A percentile compares a stretch with the other conserved stretches of the same genome.
phyloP scores from a whole-genome alignment of 1,140 invertebrate species.

The Drosophila subobscura region DNA sequence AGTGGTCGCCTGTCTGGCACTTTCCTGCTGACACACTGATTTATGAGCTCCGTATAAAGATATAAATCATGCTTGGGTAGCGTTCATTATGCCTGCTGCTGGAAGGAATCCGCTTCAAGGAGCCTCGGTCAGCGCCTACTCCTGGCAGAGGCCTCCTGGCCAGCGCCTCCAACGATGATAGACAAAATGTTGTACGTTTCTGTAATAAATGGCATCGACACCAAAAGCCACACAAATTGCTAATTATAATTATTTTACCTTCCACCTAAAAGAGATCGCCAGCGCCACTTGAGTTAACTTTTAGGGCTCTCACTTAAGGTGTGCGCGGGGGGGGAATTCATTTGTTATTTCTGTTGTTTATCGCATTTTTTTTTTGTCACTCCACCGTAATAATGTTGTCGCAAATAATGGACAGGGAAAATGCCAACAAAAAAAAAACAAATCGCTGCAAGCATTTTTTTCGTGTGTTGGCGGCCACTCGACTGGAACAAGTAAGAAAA shows the following conservation, averaged over 20 bases:
- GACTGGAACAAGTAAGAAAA: conserved; percentile 41
- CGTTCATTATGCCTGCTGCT: conserved; percentile 68
- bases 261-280: conserved; percentile 38
- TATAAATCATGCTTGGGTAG: conserved; percentile 77
- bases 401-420: conserved; percentile 26
- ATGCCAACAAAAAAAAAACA: conserved; percentile 12
- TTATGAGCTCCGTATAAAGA: conserved; percentile 58
- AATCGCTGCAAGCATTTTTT: conserved; percentile 18
- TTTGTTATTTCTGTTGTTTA: conserved; percentile 51
- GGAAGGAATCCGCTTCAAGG: conserved; percentile 21
- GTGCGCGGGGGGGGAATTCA: conserved; percentile 21
- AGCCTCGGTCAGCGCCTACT: too few species aligned
- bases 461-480: conserved; percentile 37
- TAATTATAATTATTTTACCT: conserved; percentile 70
- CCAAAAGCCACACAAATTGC: conserved; percentile 70
- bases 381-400: conserved; percentile 16
- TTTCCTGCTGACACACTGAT: conserved; percentile 46
- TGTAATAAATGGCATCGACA: conserved; percentile 54
- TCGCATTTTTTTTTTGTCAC: conserved; percentile 11
- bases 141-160: background rate
- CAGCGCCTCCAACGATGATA: conserved; percentile 25
- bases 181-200: conserved; percentile 36
- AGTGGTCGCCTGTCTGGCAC: background rate
- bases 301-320: conserved; percentile 11
- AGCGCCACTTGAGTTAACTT: conserved; percentile 28